Conservation (phyloP, 2,797 vertebrate species). For the Poeciliopsis infans region DNA sequence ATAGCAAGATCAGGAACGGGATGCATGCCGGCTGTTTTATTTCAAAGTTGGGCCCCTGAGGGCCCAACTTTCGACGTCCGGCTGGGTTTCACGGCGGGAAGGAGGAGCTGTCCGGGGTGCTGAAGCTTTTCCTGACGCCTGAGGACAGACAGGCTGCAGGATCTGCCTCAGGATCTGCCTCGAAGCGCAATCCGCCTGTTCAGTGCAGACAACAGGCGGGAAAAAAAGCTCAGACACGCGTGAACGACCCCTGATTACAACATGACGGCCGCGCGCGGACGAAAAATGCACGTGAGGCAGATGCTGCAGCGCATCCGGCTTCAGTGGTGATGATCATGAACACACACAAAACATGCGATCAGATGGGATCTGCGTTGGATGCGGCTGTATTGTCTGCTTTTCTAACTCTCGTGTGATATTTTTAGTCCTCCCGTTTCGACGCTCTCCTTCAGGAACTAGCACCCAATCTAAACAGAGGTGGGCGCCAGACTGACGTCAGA, state of each 20-base stretch:
- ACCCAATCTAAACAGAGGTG: slow-evolving; percentile 83
- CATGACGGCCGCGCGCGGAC: neutral
- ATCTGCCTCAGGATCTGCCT: neutral
- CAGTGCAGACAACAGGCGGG: neutral
- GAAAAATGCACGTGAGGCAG: neutral
- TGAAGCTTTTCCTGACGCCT: slow-evolving; percentile 24
- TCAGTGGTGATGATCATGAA: too few species aligned
- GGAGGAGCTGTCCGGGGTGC: slow-evolving; percentile 66
- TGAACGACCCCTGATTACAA: neutral
- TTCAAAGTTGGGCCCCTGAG: neutral
- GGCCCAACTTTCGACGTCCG: neutral
- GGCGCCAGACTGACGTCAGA: slow-evolving; percentile 90
- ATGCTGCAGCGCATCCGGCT: slow-evolving; percentile 9
- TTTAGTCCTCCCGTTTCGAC: slow-evolving; percentile 59
- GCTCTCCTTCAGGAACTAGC: slow-evolving; percentile 76
- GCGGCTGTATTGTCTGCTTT: slow-evolving; percentile 8
- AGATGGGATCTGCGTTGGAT: neutral
- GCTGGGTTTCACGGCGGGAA: neutral
- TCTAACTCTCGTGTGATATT: slow-evolving; percentile 58
- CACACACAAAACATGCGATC: neutral
- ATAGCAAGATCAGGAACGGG: neutral
- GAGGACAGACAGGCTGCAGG: neutral
- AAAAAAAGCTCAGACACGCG: neutral
- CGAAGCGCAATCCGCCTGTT: neutral
- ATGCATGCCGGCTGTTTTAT: neutral